Evolutionary conservation across 1,140 invertebrate genomes (phyloP).

Genomic region (Proales similis): DNA sequence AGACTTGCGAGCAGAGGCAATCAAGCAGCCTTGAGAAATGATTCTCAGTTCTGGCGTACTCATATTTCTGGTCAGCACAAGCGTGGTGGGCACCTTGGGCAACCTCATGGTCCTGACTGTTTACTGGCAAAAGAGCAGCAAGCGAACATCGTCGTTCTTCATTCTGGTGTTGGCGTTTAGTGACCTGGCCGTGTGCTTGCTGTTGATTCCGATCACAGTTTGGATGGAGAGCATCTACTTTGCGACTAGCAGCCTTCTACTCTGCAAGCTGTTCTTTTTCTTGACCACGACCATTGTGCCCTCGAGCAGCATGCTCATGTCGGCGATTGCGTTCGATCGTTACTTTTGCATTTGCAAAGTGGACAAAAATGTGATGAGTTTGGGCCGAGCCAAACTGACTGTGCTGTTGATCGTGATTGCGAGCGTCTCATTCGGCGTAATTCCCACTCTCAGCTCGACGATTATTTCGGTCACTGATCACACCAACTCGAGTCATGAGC

Average conservation of each 20-base stretch:
- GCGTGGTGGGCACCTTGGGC: conserved; percentile 46
- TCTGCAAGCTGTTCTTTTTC: conserved; percentile 50
- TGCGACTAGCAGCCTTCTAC: conserved; percentile 1
- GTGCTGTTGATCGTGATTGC: conserved; percentile 42
- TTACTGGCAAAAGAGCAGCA: conserved; percentile 47
- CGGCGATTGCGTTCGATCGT: conserved; percentile 49
- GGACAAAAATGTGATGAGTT: conserved; percentile 45
- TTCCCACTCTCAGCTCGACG: conserved; percentile 41
- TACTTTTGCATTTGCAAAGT: conserved; percentile 52
- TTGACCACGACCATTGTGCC: conserved; percentile 48
- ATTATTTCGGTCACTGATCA: not conserved
- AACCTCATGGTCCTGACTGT: conserved; percentile 50
- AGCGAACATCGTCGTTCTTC: conserved; percentile 39
- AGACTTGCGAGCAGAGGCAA: no score
- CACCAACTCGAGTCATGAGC: not conserved
- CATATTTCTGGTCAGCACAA: conserved; percentile 39
- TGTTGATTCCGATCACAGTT: conserved; percentile 16
- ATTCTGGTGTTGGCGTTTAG: conserved; percentile 19
- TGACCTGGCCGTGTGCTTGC: conserved; percentile 8
- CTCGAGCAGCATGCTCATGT: conserved; percentile 49
- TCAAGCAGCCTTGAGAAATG: no score
- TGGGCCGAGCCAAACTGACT: conserved; percentile 43
- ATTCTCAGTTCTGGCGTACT: no score
- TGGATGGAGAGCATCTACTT: conserved; percentile 27
- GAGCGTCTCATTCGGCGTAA: conserved; percentile 43